phyloP scores from a whole-genome alignment of 2,797 vertebrate genomes.

The Spheniscus humboldti region DNA sequence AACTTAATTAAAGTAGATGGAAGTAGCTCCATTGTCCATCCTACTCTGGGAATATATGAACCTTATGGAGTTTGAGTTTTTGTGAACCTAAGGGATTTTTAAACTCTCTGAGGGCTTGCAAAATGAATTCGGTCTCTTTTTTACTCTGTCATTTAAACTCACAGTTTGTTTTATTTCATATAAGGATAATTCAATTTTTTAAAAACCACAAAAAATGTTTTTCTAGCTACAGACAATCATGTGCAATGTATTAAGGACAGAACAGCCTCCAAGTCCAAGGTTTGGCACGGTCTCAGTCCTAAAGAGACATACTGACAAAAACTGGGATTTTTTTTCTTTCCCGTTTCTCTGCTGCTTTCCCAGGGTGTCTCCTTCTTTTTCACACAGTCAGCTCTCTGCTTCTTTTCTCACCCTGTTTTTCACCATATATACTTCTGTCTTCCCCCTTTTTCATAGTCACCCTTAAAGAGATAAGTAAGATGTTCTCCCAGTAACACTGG shows the following conservation, averaged over 20 bases:
- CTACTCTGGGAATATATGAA: neutral
- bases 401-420: neutral
- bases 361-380: neutral
- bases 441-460: neutral
- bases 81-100: constrained; percentile 41
- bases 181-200: constrained; percentile 46
- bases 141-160: constrained; percentile 39
- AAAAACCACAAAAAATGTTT: constrained; percentile 43
- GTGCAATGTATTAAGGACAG: constrained; percentile 55
- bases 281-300: constrained; percentile 40
- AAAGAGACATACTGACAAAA: constrained; percentile 32
- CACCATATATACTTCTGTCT: neutral
- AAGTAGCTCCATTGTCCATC: neutral
- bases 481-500: neutral
- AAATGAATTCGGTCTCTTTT: constrained; percentile 52
- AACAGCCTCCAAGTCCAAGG: constrained; percentile 45
- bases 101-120: constrained; percentile 10
- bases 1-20: constrained; percentile 19
- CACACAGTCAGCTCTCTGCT: neutral
- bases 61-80: neutral
- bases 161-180: constrained; percentile 40
- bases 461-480: neutral
- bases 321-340: neutral
- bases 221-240: constrained; percentile 57
- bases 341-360: neutral